Evolutionary conservation across 37 sponge, comb jelly and placozoan species (phyloP).

Genomic region (Sycon ciliatum): DNA sequence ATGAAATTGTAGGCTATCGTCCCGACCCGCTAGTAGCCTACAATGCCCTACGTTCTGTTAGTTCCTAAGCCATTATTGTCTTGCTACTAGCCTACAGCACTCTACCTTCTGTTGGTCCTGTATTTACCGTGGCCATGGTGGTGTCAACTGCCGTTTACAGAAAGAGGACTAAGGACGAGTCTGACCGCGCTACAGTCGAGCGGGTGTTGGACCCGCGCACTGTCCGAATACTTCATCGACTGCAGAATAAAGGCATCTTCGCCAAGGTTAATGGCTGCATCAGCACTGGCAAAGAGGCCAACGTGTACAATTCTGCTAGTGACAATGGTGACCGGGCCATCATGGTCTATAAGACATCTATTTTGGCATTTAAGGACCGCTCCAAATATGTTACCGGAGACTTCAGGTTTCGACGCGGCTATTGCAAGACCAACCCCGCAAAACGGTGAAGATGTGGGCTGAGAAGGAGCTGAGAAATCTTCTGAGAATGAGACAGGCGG

Average conservation of each 20-base stretch:
- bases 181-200: conserved; percentile 82
- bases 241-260: conserved; percentile 57
- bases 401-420: conserved; percentile 90
- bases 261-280: conserved; percentile 85
- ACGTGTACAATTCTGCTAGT: no score
- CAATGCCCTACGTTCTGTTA: no score
- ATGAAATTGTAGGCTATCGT: no score
- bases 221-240: conserved; percentile 84
- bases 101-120: no score
- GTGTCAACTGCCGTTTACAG: no score
- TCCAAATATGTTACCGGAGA: conserved; percentile 96
- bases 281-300: conserved; percentile 93
- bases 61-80: no score
- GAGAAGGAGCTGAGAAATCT: conserved; percentile 98
- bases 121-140: no score
- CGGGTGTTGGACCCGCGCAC: conserved; percentile 92
- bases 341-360: conserved; percentile 98
- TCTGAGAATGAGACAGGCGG: no score
- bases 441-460: conserved; percentile 95
- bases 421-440: conserved; percentile 85
- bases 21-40: no score
- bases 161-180: conserved; percentile 76
- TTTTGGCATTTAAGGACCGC: conserved; percentile 90
- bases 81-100: no score
- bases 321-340: no score